Evolutionary conservation across 2,113 vertebrate genomes (phyloP), one percentile per base, ranked within the genome.

Genomic region (Heterotis niloticus): DNA sequence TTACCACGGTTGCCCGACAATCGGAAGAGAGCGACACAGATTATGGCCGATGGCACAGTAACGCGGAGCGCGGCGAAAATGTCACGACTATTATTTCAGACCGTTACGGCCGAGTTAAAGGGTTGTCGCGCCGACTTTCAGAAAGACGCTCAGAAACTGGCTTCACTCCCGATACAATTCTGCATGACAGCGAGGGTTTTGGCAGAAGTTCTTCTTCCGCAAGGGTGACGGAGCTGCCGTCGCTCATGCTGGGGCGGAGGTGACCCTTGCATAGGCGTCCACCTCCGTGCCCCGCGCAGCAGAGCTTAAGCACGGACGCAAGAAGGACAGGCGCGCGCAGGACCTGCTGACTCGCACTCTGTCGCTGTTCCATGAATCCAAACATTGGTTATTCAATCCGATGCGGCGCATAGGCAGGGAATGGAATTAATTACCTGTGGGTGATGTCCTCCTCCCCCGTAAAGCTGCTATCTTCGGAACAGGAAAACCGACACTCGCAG

Each of bases 311-410:
- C n/a, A 59, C 2, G 0, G 9, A 60, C 52, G 67, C 59, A 18
- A 64, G n/a, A 11, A 26, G 18, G 64, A 59, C 44, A 75, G 34
- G 34, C 52, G 7, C 18, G 34, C 24, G 17, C 51, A 12, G 17
- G 72, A 20, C 11, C 7, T 16, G 78, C 67, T 79, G 81, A 79
- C 79, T 78, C 76, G 79, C 81, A 71, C 24, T 65, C 4, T 52
- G 14, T 70, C 20, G 56, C 28, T 24, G 65, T 65, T 16, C n/a
- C 10, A 34, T 77, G 79, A 79, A 76, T 68, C 79, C 65, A 65
- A 64, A 78, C 71, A 78, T 80, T 75, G 23, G 28, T 44, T 69
- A 54, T 71, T 65, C 60, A 78, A 23, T 72, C 24, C 18, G 24
- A 78, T 18, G 67, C 51, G 70, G 79, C 1, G 23, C 79, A 64